These are phyloP conservation scores for Notiomystis cincta DNA, from an alignment of 2,113 vertebrate species.

Conservation along the genomic window DNA sequence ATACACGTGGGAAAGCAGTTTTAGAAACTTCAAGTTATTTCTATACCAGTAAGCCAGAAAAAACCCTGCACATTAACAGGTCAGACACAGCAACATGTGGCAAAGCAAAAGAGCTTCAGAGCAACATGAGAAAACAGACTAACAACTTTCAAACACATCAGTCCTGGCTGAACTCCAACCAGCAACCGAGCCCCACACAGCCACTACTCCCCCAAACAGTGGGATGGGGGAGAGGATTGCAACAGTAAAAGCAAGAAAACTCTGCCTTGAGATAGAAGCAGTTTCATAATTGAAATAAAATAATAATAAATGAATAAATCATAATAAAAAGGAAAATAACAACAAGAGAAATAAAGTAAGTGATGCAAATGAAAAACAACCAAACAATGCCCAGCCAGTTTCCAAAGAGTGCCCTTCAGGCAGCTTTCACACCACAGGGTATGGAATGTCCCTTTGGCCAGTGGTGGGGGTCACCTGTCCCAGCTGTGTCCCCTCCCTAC, in stretches of 20 bases:
- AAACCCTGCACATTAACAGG: accelerated
- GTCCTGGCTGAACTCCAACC: neutral
- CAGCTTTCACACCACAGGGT: neutral
- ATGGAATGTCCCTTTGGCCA: neutral
- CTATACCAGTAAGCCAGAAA: neutral
- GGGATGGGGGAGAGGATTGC: neutral
- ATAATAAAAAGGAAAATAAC: neutral
- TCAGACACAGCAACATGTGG: neutral
- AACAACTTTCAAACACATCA: neutral
- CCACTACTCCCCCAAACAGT: accelerated
- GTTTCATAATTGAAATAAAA: neutral
- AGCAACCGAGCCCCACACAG: neutral
- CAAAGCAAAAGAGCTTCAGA: neutral
- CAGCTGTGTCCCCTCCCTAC: neutral
- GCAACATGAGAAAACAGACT: neutral
- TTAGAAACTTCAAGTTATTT: neutral
- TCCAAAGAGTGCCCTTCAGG: neutral
- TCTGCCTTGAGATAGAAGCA: neutral
- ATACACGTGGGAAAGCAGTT: neutral
- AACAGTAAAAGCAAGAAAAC: neutral
- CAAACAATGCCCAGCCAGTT: neutral
- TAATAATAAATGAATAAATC: neutral
- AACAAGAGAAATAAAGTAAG: neutral
- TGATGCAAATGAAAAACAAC: neutral
- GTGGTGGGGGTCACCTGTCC: neutral